Percentiles rank a stretch among this genome's conserved stretches.
Conservation (phyloP, 2,113 vertebrate species). For the Cheilinus undulatus region DNA sequence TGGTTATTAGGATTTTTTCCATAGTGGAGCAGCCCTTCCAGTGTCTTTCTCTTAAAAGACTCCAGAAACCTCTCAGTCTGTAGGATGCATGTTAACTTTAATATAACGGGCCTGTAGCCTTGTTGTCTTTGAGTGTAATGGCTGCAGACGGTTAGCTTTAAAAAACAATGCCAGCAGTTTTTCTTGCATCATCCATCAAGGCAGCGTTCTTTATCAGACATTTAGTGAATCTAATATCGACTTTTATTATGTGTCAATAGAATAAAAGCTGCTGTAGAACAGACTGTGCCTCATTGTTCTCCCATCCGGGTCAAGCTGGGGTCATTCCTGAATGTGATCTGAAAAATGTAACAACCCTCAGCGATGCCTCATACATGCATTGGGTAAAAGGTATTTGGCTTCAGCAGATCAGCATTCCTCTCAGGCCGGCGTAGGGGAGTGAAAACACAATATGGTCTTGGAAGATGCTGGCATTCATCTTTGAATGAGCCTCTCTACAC, state of each 20-base stretch:
- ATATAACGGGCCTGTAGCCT: neutral
- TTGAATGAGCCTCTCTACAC: constrained; percentile 53
- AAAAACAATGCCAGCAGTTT: constrained; percentile 7
- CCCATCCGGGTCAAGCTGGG: constrained; percentile 57
- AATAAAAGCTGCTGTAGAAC: constrained; percentile 9
- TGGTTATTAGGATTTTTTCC: too few relatives aligned
- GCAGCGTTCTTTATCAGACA: neutral
- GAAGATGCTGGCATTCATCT: constrained; percentile 77
- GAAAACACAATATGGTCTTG: constrained; percentile 72
- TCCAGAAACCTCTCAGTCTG: neutral
- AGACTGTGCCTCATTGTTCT: constrained; percentile 42
- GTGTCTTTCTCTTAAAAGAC: constrained; percentile 13
- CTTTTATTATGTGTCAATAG: constrained; percentile 25
- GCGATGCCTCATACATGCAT: constrained; percentile 50
- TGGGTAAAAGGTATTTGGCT: constrained; percentile 42
- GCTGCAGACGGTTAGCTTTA: neutral
- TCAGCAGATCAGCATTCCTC: constrained; percentile 67
- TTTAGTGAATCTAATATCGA: neutral
- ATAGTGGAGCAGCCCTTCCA: too few relatives aligned
- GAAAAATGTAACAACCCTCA: constrained; percentile 59
- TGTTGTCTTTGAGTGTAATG: constrained; percentile 1
- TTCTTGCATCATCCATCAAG: neutral
- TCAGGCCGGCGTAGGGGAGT: constrained; percentile 33
- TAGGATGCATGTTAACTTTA: constrained; percentile 8
- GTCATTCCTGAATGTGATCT: constrained; percentile 60